phyloP scores from a whole-genome alignment of 2,888 invertebrate species.

The Atrina japonica region DNA sequence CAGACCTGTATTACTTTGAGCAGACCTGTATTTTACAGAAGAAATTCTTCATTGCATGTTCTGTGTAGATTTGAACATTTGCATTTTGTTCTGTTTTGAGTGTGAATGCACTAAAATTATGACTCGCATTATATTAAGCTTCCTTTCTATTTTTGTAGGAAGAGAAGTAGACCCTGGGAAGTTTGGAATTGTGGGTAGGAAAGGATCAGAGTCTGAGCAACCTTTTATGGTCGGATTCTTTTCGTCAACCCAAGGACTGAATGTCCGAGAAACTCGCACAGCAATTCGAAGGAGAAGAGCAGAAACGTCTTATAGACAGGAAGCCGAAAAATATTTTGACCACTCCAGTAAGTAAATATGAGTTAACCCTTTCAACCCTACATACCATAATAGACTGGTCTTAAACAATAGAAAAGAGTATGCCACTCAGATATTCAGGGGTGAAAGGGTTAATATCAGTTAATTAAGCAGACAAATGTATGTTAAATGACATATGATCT shows the following conservation, averaged over 20 bases:
- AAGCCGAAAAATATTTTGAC: constrained; percentile 49
- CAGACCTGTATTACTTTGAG: too few species aligned
- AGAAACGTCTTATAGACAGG: constrained; percentile 48
- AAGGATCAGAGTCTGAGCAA: constrained; percentile 89
- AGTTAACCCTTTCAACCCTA: too few species aligned
- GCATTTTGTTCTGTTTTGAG: too few species aligned
- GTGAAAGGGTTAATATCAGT: too few species aligned
- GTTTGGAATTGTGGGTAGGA: constrained; percentile 90
- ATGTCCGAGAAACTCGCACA: constrained; percentile 69
- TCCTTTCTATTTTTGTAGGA: constrained; percentile 75
- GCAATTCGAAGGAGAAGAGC: constrained; percentile 47
- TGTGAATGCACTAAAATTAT: neutral
- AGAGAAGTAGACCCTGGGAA: constrained; percentile 92
- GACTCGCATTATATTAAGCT: neutral
- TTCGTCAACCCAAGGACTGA: constrained; percentile 70
- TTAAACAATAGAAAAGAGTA: too few species aligned
- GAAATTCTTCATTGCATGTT: too few species aligned
- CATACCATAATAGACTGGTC: too few species aligned
- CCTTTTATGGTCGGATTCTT: constrained; percentile 95
- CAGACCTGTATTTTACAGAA: too few species aligned
- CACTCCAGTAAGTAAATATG: constrained; percentile 2
- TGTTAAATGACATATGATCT: too few species aligned
- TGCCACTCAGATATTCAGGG: too few species aligned
- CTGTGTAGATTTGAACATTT: too few species aligned
- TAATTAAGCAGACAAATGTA: too few species aligned